Percentiles rank a stretch among this genome's conserved stretches.
These are phyloP conservation scores for Paelopatides confundens DNA, from an alignment of 53 echinoderm and acorn worm genomes.

Conservation along the genomic window DNA sequence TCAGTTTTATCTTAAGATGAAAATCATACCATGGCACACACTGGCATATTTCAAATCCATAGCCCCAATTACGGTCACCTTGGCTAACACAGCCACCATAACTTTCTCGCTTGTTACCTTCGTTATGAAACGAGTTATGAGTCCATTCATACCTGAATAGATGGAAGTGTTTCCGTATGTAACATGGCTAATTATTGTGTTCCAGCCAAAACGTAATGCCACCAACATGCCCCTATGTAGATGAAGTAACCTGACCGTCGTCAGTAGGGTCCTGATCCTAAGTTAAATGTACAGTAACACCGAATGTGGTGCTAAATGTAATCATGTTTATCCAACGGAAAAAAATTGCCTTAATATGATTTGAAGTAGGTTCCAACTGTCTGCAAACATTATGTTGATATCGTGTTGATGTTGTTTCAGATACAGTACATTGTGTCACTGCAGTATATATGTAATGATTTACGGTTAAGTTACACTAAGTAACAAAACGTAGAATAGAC, in stretches of 20 bases:
- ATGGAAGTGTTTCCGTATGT: too few relatives aligned
- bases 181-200: too few relatives aligned
- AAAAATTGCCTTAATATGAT: not conserved
- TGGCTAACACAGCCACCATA: not conserved
- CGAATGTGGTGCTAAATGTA: slow-evolving; percentile 1
- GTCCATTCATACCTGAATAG: too few relatives aligned
- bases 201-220: not conserved
- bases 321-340: not conserved
- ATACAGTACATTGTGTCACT: not conserved
- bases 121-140: not conserved
- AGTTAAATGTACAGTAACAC: not conserved
- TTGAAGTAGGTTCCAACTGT: not conserved
- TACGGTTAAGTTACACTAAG: too few relatives aligned
- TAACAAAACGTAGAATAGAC: not conserved
- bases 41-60: not conserved
- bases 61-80: not conserved
- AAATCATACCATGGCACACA: not conserved
- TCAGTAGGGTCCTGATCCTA: not conserved
- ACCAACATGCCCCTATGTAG: not conserved
- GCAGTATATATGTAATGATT: not conserved
- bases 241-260: too few relatives aligned
- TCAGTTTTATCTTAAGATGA: not conserved
- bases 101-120: not conserved
- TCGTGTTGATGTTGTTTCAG: too few relatives aligned
- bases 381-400: not conserved